Evolutionary conservation across 2,888 invertebrate genomes (phyloP), one percentile per base, ranked within the genome.

Genomic region (Theodoxus fluviatilis): DNA sequence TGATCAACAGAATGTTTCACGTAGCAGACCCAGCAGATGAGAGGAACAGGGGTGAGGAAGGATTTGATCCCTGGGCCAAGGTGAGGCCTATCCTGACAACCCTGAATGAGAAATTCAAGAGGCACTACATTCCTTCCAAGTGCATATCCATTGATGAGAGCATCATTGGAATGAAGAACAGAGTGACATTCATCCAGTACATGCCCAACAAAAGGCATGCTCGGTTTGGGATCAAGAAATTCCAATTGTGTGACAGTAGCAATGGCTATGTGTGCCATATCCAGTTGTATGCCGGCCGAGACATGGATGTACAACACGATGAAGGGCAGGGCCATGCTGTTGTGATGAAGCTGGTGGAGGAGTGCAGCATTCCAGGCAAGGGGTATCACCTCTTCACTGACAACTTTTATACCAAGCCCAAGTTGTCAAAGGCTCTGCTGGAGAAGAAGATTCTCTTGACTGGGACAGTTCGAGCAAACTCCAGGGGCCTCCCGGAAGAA

Each of bases 101-200:
- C 4, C 6, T 68, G 12, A 71, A 68, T 43, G 12, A 18, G 43
- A 40, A 9, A n/a, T 61, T 63, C 40, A 71, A 68, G 38, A 61
- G 33, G 43, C 49, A 28, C 38, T 71, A 67, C 67, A 47, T 35
- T 7, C 71, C 71, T 28, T 33, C 65, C 12, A 18, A 18, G 22
- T 7, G 49, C 25, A 63, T 71, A 1, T 49, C 52, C 7, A 40
- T 67, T 3, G 63, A 71, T 63, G 71, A 71, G 28, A 67, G 64
- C 38, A 63, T 71, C 65, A 69, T 69, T 15, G 71, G 71, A 7
- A 71, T 71, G 71, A 68, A 71, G 33, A 71, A 71, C 37, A 31
- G 68, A 33, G 28, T 35, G 12, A 43, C 31, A 0, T 65, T 35
- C 59, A 68, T 71, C n/a, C 71, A 68, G 28, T 68, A 52, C 47